phyloP scores from a whole-genome alignment of 2,888 invertebrate species.

The Aspidiotus destructor region DNA sequence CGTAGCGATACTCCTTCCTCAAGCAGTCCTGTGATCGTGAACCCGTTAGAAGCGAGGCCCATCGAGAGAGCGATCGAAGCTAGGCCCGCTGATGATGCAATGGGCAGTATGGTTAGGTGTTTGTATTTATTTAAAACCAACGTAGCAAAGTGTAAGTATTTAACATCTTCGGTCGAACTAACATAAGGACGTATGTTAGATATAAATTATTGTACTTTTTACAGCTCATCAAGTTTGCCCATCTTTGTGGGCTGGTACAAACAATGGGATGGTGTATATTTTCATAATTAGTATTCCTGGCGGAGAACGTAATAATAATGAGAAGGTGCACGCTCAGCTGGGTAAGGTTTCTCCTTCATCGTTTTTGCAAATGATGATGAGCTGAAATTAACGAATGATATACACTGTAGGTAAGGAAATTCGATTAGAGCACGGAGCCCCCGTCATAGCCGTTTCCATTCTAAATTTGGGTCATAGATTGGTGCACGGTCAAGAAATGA shows the following conservation, averaged over 20 bases:
- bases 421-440: constrained; percentile 91
- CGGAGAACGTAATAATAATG: constrained; percentile 57
- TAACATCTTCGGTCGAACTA: no score
- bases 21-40: constrained; percentile 27
- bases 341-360: constrained; percentile 44
- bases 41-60: constrained; percentile 64
- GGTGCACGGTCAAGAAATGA: constrained; percentile 50
- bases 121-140: constrained; percentile 88
- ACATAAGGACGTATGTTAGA: no score
- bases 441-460: constrained; percentile 85
- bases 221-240: constrained; percentile 75
- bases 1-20: constrained; percentile 9
- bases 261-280: constrained; percentile 88
- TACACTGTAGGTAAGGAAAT: constrained; percentile 65
- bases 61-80: constrained; percentile 91
- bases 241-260: constrained; percentile 94
- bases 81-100: constrained; percentile 74
- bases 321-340: constrained; percentile 62
- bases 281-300: constrained; percentile 78
- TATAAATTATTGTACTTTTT: no score
- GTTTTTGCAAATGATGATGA: background rate
- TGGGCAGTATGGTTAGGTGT: constrained; percentile 89
- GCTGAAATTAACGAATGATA: background rate
- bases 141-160: constrained; percentile 71
- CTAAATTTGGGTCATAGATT: constrained; percentile 64